Evolutionary conservation across 2,888 invertebrate species (phyloP).

Genomic region (Cosmia pyralina): DNA sequence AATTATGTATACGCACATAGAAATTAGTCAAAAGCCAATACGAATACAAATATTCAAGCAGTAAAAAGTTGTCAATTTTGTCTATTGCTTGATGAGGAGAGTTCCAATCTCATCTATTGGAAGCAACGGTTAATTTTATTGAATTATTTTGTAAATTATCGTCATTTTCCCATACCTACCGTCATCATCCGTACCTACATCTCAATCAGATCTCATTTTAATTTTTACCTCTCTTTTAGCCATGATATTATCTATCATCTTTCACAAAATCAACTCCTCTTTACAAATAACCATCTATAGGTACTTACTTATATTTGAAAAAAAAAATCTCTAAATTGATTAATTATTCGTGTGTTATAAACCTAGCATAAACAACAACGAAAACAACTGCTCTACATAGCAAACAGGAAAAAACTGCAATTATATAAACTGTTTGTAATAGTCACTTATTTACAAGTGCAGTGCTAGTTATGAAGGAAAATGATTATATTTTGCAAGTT

Average conservation of each 20-base stretch:
- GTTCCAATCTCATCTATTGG: background rate
- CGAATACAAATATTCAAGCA: too few species aligned
- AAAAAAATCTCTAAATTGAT: too few species aligned
- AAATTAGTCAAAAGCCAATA: too few species aligned
- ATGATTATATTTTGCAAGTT: slow-evolving; percentile 23
- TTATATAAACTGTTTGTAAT: slow-evolving; percentile 19
- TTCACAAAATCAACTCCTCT: background rate
- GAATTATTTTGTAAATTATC: background rate
- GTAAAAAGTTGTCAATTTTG: too few species aligned
- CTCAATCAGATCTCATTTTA: background rate
- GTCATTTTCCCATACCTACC: too few species aligned
- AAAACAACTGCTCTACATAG: slow-evolving; percentile 34
- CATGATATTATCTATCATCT: background rate
- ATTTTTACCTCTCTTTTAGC: background rate
- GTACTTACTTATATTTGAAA: too few species aligned
- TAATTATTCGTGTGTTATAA: background rate
- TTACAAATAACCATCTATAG: background rate
- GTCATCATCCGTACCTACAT: background rate
- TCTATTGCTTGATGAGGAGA: background rate
- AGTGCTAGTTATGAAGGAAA: slow-evolving; percentile 13
- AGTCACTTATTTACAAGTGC: slow-evolving; percentile 5
- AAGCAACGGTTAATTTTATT: background rate
- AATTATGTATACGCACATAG: too few species aligned
- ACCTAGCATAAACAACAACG: slow-evolving; percentile 14
- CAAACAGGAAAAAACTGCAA: slow-evolving; percentile 33